These are phyloP conservation scores for Idaea dimidiata DNA, from an alignment of 2,888 invertebrate genomes.

Conservation along the genomic window DNA sequence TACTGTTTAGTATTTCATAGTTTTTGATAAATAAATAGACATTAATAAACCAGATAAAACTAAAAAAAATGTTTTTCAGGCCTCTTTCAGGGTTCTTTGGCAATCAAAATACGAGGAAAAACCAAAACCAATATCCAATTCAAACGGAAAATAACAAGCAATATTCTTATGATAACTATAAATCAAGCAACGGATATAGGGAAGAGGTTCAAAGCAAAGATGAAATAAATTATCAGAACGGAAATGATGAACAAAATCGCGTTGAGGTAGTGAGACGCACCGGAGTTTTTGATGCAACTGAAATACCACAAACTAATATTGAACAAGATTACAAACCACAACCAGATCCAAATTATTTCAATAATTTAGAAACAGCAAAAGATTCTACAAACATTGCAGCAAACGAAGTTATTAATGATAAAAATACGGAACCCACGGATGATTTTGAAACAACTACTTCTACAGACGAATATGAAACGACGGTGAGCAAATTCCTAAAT, in stretches of 20 bases:
- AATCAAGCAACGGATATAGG: neutral
- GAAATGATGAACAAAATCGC: neutral
- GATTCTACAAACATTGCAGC: neutral
- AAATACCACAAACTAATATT: neutral
- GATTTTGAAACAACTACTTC: neutral
- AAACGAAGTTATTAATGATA: neutral
- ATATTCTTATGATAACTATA: neutral
- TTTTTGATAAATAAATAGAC: neutral
- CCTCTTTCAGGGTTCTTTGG: neutral
- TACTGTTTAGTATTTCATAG: too few relatives aligned
- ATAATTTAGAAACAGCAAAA: neutral
- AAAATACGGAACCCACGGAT: neutral
- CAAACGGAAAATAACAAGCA: neutral
- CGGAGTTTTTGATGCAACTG: neutral
- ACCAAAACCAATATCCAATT: neutral
- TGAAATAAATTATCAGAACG: neutral
- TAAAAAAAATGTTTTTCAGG: neutral
- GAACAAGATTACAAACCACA: neutral
- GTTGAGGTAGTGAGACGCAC: neutral
- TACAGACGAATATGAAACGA: slow-evolving; percentile 23
- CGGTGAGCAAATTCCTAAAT: slow-evolving; percentile 18
- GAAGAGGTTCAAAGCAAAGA: neutral
- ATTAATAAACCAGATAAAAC: too few relatives aligned
- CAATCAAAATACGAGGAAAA: neutral
- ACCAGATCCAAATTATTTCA: neutral